phyloP scores from a whole-genome alignment of 1,140 invertebrate species.

The Mactra quadrangularis region DNA sequence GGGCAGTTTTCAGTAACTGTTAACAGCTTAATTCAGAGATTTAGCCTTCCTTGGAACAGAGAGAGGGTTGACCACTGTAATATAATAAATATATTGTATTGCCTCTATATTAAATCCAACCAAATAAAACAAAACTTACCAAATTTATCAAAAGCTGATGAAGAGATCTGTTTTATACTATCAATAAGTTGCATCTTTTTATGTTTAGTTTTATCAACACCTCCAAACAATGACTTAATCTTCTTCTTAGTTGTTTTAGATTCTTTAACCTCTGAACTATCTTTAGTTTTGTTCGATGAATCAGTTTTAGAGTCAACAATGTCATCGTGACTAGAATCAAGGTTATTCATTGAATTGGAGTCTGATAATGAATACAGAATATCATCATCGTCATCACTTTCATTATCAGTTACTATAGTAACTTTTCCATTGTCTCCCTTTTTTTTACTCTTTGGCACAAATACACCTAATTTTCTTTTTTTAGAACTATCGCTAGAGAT shows the following conservation, averaged over 20 bases:
- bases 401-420: conserved; percentile 18
- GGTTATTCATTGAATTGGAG: conserved; percentile 10
- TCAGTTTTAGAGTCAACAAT: conserved; percentile 24
- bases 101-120: background rate
- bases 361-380: conserved; percentile 66
- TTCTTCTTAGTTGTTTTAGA: conserved; percentile 12
- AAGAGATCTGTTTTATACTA: conserved; percentile 3
- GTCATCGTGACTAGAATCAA: conserved; percentile 23
- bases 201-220: background rate
- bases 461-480: background rate
- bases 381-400: conserved; percentile 64
- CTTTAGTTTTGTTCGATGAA: conserved; percentile 9
- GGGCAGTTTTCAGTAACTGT: too few relatives aligned
- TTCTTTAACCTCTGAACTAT: conserved; percentile 7
- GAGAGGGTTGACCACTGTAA: background rate
- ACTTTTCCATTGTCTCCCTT: background rate
- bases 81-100: background rate
- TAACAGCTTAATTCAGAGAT: too few relatives aligned
- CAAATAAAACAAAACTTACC: too few relatives aligned
- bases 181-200: conserved; percentile 47
- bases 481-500: background rate
- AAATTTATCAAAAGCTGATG: background rate
- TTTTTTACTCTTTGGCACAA: background rate
- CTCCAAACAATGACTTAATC: conserved; percentile 2
- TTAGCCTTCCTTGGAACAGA: too few relatives aligned